A percentile compares a stretch with the other conserved stretches of the same genome.
Conservation (phyloP, 2,113 vertebrate genomes). For the Dicerorhinus sumatrensis region DNA sequence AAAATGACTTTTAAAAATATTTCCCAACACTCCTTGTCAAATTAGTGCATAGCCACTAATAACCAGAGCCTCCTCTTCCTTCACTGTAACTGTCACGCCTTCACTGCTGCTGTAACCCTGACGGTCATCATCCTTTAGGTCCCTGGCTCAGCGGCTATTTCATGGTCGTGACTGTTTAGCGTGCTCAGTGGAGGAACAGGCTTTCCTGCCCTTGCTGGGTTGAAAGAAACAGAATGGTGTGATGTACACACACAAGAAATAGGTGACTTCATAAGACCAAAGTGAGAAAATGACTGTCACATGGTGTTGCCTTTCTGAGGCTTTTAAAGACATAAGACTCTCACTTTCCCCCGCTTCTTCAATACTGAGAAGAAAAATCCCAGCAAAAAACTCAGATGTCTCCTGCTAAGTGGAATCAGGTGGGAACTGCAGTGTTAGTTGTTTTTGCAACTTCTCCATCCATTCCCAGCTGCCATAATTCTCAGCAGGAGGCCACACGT, state of each 20-base stretch:
- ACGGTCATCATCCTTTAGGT: rapidly evolving
- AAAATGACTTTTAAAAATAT: background rate
- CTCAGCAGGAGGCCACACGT: background rate
- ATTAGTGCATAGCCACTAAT: background rate
- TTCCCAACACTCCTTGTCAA: conserved; percentile 32
- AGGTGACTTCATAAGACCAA: background rate
- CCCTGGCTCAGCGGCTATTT: rapidly evolving
- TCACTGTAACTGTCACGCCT: rapidly evolving
- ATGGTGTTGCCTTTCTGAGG: background rate
- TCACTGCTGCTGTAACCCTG: background rate
- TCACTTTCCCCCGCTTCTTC: background rate
- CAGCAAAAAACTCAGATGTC: background rate
- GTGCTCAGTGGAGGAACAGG: background rate
- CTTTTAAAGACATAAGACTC: background rate
- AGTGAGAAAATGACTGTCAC: conserved; percentile 50
- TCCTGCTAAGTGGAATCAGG: background rate
- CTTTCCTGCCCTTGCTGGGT: background rate
- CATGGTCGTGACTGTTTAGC: rapidly evolving
- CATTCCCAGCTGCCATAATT: rapidly evolving
- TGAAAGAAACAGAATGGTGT: background rate
- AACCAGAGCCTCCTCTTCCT: background rate
- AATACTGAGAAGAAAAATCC: background rate
- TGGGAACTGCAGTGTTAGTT: rapidly evolving
- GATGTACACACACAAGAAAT: too few species aligned
- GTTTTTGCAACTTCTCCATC: background rate